phyloP scores from a whole-genome alignment of 2,888 invertebrate species.

The Lapara coniferarum region DNA sequence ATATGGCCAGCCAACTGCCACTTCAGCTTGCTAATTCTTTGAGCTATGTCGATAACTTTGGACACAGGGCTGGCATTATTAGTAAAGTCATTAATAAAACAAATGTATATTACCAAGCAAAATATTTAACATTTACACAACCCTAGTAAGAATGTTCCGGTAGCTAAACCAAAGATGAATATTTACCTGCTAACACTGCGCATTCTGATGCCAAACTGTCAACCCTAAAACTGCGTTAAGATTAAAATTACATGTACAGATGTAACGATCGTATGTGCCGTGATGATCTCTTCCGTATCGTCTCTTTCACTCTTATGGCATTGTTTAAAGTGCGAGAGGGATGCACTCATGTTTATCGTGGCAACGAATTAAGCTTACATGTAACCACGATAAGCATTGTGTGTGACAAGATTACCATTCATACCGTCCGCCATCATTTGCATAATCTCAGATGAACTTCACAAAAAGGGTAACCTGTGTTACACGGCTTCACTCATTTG shows the following conservation, averaged over 20 bases:
- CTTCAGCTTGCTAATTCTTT: too few species aligned
- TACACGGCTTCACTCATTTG: too few species aligned
- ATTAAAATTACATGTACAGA: constrained; percentile 5
- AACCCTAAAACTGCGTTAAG: constrained; percentile 18
- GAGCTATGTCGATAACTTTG: too few species aligned
- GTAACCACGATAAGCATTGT: constrained; percentile 16
- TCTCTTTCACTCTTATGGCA: not conserved
- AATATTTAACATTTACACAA: not conserved
- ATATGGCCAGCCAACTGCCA: too few species aligned
- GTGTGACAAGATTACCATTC: constrained; percentile 23
- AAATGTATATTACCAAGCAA: not conserved
- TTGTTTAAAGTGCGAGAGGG: not conserved
- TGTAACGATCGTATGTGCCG: constrained; percentile 2
- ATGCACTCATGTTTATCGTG: constrained; percentile 5
- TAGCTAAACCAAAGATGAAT: not conserved
- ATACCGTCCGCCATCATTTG: constrained; percentile 26
- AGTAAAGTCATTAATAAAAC: not conserved
- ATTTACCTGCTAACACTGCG: not conserved
- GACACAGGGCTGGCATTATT: too few species aligned
- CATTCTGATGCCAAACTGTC: not conserved
- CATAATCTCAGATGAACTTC: constrained; percentile 34
- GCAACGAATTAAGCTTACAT: constrained; percentile 16
- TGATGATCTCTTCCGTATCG: not conserved
- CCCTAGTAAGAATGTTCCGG: too few species aligned
- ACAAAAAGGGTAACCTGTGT: constrained; percentile 10